Evolutionary conservation across 2,113 vertebrate genomes (phyloP).

Genomic region (Eudyptes chrysolophus): DNA sequence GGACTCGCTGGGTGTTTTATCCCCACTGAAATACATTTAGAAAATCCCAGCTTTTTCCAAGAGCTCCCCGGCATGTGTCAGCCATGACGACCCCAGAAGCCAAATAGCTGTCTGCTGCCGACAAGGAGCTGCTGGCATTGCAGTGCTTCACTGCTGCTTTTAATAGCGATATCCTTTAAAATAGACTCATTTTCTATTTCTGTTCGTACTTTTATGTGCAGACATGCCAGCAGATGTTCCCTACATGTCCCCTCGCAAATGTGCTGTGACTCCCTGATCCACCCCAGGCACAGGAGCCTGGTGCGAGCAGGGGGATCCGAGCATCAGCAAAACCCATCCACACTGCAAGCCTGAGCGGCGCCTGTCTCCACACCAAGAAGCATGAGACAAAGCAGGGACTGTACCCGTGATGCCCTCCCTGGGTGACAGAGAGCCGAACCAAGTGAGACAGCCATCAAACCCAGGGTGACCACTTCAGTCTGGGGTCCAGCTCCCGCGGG

Average conservation of each 20-base stretch:
- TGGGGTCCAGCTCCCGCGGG: background rate
- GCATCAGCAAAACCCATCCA: background rate
- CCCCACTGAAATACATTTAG: background rate
- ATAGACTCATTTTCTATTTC: background rate
- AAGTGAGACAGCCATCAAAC: background rate
- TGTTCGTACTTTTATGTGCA: accelerated
- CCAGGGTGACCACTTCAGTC: accelerated
- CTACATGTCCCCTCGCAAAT: accelerated
- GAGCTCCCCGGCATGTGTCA: background rate
- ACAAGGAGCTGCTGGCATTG: background rate
- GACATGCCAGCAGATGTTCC: background rate
- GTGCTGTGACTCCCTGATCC: background rate
- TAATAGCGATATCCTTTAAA: background rate
- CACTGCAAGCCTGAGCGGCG: accelerated
- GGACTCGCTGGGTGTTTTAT: accelerated
- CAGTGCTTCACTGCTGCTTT: background rate
- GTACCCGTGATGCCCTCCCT: accelerated
- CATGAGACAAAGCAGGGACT: accelerated
- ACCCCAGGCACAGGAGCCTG: accelerated
- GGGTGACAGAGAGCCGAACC: background rate
- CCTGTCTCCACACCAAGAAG: background rate
- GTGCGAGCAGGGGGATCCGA: accelerated
- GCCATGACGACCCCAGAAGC: background rate
- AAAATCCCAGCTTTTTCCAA: background rate
- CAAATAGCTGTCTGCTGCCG: background rate